These are phyloP conservation scores for Calliphora vomitoria DNA, from an alignment of 2,888 invertebrate genomes.

Conservation along the genomic window DNA sequence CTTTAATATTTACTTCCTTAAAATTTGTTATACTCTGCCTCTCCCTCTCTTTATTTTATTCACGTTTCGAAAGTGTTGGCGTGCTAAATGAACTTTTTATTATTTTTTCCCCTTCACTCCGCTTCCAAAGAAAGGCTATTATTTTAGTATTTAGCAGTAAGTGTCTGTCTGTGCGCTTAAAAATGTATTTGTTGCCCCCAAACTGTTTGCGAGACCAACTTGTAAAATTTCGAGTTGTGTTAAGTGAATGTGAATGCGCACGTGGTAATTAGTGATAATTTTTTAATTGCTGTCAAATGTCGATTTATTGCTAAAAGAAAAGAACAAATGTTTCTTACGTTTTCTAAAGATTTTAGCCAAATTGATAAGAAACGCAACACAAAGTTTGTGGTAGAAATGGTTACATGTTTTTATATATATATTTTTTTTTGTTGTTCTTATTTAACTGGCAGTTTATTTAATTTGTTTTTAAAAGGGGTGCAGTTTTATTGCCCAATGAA, in stretches of 20 bases:
- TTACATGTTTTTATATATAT: conserved; percentile 31
- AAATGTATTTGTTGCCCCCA: conserved; percentile 24
- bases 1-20: neutral
- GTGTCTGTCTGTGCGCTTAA: conserved; percentile 45
- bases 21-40: neutral
- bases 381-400: conserved; percentile 40
- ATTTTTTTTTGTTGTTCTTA: neutral
- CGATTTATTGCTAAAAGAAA: conserved; percentile 79
- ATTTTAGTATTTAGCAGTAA: conserved; percentile 42
- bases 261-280: conserved; percentile 83
- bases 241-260: conserved; percentile 78
- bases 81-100: conserved; percentile 64
- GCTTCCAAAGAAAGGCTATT: conserved; percentile 22
- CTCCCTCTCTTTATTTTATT: neutral
- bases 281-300: conserved; percentile 83
- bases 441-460: conserved; percentile 19
- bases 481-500: conserved; percentile 54
- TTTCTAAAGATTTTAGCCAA: conserved; percentile 52
- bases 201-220: conserved; percentile 65
- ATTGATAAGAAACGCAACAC: conserved; percentile 47
- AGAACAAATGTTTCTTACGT: neutral
- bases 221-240: conserved; percentile 55
- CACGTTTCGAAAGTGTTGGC: conserved; percentile 63
- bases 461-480: conserved; percentile 43
- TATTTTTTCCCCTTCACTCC: neutral